phyloP scores from a whole-genome alignment of 2,797 vertebrate species.

The Pipistrellus pipistrellus region DNA sequence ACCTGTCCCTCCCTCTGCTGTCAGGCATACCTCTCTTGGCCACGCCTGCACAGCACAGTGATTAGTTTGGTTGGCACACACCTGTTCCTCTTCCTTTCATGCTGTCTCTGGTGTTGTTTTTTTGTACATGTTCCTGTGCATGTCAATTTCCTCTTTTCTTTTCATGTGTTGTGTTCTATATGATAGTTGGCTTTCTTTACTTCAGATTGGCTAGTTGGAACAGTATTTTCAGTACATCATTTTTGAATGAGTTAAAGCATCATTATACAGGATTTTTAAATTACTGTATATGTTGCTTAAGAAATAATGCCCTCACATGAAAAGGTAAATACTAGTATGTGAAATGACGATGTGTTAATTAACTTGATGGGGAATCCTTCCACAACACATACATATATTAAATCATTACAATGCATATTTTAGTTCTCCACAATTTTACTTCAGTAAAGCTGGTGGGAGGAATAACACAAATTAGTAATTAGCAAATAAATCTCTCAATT shows the following conservation, averaged over 20 bases:
- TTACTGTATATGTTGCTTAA: not conserved
- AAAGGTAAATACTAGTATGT: not conserved
- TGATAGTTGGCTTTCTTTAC: not conserved
- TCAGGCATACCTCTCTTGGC: not conserved
- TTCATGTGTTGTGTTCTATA: not conserved
- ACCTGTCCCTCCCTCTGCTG: not conserved
- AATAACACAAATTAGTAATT: constrained; percentile 32
- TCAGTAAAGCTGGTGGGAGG: not conserved
- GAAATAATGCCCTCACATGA: not conserved
- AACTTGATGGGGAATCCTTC: not conserved
- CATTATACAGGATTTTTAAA: not conserved
- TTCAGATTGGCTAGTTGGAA: not conserved
- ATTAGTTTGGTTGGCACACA: not conserved
- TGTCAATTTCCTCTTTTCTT: not conserved
- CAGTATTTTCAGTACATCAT: not conserved
- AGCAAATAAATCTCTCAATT: constrained; percentile 11
- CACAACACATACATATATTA: not conserved
- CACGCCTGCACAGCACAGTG: not conserved
- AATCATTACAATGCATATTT: not conserved
- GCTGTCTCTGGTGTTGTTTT: accelerated
- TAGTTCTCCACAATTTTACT: not conserved
- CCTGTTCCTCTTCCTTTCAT: not conserved
- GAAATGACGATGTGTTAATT: not conserved
- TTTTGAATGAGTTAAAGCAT: not conserved
- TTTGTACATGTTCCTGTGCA: not conserved